These are phyloP conservation scores for Neotoxoptera formosana DNA, from an alignment of 1,140 invertebrate genomes.

Conservation along the genomic window DNA sequence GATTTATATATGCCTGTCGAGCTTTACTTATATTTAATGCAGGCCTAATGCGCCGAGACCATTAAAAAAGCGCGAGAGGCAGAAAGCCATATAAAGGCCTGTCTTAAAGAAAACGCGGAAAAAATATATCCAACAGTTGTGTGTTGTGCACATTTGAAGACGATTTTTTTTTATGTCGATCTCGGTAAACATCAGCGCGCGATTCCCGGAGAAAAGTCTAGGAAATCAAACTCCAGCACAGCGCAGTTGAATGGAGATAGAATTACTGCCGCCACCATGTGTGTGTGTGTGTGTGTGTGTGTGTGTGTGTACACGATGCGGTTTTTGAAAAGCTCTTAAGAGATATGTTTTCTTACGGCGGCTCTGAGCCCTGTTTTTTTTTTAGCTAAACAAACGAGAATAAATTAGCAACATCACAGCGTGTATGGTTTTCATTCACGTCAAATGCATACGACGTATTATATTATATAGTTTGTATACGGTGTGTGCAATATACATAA, in stretches of 20 bases:
- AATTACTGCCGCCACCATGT: not conserved
- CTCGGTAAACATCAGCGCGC: not conserved
- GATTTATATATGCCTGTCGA: conserved; percentile 18
- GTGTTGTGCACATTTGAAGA: not conserved
- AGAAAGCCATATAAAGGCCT: not conserved
- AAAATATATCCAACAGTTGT: not conserved
- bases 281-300: not conserved
- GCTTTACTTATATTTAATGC: conserved; percentile 26
- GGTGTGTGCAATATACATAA: not conserved
- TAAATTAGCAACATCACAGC: not conserved
- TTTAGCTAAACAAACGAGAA: not conserved
- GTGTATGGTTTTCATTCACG: not conserved
- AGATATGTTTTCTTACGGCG: not conserved
- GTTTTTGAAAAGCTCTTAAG: not conserved
- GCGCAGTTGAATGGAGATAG: not conserved
- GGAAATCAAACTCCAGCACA: not conserved
- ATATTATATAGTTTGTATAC: not conserved
- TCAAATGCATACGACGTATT: not conserved
- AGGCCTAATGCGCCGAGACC: conserved; percentile 24
- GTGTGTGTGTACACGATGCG: not conserved
- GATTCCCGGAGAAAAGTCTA: not conserved
- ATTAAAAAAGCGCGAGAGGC: not conserved
- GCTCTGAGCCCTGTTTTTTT: not conserved
- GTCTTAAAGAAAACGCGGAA: not conserved
- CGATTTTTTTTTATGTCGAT: not conserved